phyloP scores from a whole-genome alignment of 1,140 invertebrate genomes.

The Diprion similis region DNA sequence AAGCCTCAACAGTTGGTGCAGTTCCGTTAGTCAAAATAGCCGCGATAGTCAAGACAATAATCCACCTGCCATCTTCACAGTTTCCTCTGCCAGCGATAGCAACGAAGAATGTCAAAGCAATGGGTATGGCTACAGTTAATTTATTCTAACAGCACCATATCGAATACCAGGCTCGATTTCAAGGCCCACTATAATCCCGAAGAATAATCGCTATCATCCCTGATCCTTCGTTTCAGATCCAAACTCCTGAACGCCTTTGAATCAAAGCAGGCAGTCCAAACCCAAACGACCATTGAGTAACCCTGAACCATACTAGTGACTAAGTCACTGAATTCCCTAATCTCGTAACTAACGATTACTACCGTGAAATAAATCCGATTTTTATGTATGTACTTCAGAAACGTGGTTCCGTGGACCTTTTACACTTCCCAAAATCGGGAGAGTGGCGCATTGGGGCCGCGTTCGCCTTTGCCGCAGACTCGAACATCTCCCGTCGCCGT shows the following conservation, averaged over 20 bases:
- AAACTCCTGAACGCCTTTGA: no score
- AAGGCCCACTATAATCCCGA: neutral
- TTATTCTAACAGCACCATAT: neutral
- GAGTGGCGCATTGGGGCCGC: slow-evolving; percentile 39
- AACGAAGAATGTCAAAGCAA: slow-evolving; percentile 58
- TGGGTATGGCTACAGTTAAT: slow-evolving; percentile 44
- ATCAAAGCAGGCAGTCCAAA: no score
- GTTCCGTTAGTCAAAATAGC: slow-evolving; percentile 64
- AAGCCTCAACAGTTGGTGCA: slow-evolving; percentile 66
- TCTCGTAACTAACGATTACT: no score
- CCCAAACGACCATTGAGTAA: no score
- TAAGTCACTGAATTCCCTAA: no score
- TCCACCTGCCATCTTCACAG: slow-evolving; percentile 52
- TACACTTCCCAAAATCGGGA: slow-evolving; percentile 50
- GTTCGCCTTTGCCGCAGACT: slow-evolving; percentile 52
- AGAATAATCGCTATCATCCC: no score
- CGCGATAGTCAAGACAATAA: slow-evolving; percentile 62
- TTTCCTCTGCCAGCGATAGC: slow-evolving; percentile 47
- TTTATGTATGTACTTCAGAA: slow-evolving; percentile 30
- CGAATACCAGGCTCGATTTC: neutral
- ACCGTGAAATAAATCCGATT: no score
- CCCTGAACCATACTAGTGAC: no score
- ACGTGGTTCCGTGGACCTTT: slow-evolving; percentile 44
- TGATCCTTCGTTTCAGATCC: no score
- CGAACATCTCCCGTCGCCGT: slow-evolving; percentile 70